Base-by-base conservation (phyloP, 2,113 vertebrate species). In the Panthera tigris region DNA sequence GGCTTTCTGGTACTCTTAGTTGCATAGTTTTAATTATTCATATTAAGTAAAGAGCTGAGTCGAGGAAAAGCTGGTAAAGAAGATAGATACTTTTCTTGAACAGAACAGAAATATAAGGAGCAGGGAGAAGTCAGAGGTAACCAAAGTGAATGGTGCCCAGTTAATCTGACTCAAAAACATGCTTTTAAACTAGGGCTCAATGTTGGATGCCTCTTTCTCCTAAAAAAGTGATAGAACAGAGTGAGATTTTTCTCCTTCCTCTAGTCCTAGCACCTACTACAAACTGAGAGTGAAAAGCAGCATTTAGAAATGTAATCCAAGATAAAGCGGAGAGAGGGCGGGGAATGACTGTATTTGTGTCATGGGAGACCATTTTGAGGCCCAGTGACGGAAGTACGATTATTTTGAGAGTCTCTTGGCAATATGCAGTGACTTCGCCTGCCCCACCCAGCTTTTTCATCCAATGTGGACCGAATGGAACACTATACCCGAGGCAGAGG, bases 1-100 rank as follows among this genome's bases (percentile, higher is more conserved):
- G 63, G 85, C 66, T 94, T 97, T 97, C 95, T 97, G 91, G 86
- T 96, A 89, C 91, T 96, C 93, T 87, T 81, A 95, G 93, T 89
- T 95, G 52, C 31, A 68, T 55, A 29, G 29, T 93, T 98, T 98
- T 96, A 97, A 98, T 98, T 95, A 97, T 97, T 97, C 89, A 97
- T 95, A 66, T 95, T 97, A 96, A 95, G 74, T 94, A 97, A 98
- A 97, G 73, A 93, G 79, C 96, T 96, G 96, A 97, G 36, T 84
- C 4, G 1, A 97, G 68, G 45, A 93, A 95, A 97, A 90, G 25
- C 79, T 95, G 61, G 13, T 31, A 93, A 89, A 91, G 85, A 97
- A 95, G 63, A 65, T 52, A 68, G 10, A 69, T 83, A 39, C 48
- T 79, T 90, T 81, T 93, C 85, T 95, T 91, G 73, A 93, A 74